Percentiles rank a stretch among this genome's conserved stretches.
Evolutionary conservation across 2,888 invertebrate genomes (phyloP).

Genomic region (Macropis europaea): DNA sequence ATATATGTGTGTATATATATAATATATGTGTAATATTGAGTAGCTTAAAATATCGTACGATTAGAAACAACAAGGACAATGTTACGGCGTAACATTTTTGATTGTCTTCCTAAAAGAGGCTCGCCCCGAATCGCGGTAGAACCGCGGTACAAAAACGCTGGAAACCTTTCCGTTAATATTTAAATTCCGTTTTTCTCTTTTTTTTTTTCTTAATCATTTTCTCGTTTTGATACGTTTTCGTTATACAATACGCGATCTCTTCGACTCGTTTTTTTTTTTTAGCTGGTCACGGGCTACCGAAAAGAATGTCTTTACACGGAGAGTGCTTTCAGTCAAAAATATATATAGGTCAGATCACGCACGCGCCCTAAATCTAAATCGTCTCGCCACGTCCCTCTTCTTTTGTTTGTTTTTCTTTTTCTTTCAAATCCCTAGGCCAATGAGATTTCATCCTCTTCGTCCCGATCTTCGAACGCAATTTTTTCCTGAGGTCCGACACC

Average conservation of each 20-base stretch:
- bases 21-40: slow-evolving; percentile 60
- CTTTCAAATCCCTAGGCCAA: slow-evolving; percentile 64
- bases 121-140: slow-evolving; percentile 50
- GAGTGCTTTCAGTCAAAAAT: slow-evolving; percentile 71
- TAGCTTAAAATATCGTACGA: slow-evolving; percentile 66
- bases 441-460: slow-evolving; percentile 52
- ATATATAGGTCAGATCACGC: slow-evolving; percentile 59
- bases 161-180: slow-evolving; percentile 26
- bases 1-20: slow-evolving; percentile 27
- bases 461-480: slow-evolving; percentile 14
- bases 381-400: slow-evolving; percentile 12
- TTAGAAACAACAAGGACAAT: slow-evolving; percentile 79
- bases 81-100: slow-evolving; percentile 79
- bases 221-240: slow-evolving; percentile 15
- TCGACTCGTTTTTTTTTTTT: too few relatives aligned
- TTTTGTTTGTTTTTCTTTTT: neutral
- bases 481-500: slow-evolving; percentile 40
- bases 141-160: slow-evolving; percentile 41
- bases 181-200: neutral
- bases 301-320: slow-evolving; percentile 65
- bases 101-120: slow-evolving; percentile 78
- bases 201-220: neutral
- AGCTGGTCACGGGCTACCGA: slow-evolving; percentile 35
- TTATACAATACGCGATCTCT: slow-evolving; percentile 22
- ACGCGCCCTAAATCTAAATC: slow-evolving; percentile 38